Percentiles rank a stretch among this genome's conserved stretches.
Conservation (phyloP, 1,140 invertebrate species). For the Batillaria attramentaria region DNA sequence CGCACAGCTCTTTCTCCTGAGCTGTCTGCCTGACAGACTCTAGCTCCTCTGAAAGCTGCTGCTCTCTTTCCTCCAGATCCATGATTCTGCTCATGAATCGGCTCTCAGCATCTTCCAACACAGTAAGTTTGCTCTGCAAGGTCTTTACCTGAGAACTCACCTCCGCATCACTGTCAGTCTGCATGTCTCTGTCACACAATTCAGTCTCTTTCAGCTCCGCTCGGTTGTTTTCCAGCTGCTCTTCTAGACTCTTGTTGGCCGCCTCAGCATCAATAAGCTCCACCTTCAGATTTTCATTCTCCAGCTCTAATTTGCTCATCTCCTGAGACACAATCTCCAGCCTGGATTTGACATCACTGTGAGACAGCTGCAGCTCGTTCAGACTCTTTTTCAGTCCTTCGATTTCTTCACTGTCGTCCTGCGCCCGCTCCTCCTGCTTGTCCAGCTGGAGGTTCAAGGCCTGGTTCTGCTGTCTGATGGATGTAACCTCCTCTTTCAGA, state of each 20-base stretch:
- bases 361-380: background rate
- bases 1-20: background rate
- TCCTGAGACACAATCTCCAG: background rate
- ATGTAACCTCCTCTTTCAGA: slow-evolving; percentile 37
- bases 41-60: slow-evolving; percentile 31
- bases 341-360: slow-evolving; percentile 18
- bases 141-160: background rate
- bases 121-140: slow-evolving; percentile 35
- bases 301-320: background rate
- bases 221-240: slow-evolving; percentile 31
- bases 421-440: slow-evolving; percentile 18
- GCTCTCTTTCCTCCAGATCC: slow-evolving; percentile 40
- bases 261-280: slow-evolving; percentile 53
- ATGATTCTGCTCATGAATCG: slow-evolving; percentile 45
- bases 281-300: slow-evolving; percentile 41
- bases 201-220: slow-evolving; percentile 3
- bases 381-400: slow-evolving; percentile 20
- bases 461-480: slow-evolving; percentile 35
- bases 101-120: slow-evolving; percentile 43
- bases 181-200: background rate
- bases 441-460: slow-evolving; percentile 25
- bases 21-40: background rate
- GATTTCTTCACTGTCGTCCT: slow-evolving; percentile 15
- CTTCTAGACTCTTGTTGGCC: slow-evolving; percentile 35
- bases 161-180: slow-evolving; percentile 13